Conservation (phyloP, 1,140 invertebrate genomes). For the Agrilus planipennis region DNA sequence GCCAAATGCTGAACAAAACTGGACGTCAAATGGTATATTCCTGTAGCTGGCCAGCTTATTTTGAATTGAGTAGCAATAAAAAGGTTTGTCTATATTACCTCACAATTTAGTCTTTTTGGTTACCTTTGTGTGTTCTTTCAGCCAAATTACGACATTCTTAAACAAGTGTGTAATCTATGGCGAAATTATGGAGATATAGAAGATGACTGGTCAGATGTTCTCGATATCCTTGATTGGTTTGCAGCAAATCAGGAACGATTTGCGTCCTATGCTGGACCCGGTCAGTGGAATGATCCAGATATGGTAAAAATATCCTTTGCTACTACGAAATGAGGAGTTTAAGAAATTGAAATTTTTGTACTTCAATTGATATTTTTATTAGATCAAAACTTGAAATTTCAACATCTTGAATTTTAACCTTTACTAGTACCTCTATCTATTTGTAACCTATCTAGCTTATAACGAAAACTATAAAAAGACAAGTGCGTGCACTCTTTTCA, state of each 20-base stretch:
- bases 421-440: no score
- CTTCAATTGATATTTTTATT: background rate
- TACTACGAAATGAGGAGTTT: background rate
- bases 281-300: constrained; percentile 87
- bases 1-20: constrained; percentile 54
- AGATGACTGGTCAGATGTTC: constrained; percentile 66
- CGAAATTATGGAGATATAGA: constrained; percentile 79
- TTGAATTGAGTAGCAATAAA: constrained; percentile 33
- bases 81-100: background rate
- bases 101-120: no score
- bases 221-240: constrained; percentile 67
- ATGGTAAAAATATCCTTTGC: constrained; percentile 48
- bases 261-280: constrained; percentile 61
- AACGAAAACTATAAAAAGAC: no score
- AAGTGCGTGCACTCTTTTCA: no score
- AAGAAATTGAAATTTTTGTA: background rate
- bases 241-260: constrained; percentile 61
- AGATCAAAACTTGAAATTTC: background rate
- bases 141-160: constrained; percentile 58
- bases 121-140: constrained; percentile 31
- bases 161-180: constrained; percentile 74
- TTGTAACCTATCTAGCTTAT: no score
- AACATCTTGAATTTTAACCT: background rate
- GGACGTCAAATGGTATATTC: constrained; percentile 77
- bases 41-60: constrained; percentile 82